phyloP scores from a whole-genome alignment of 2,113 vertebrate species.

The Seriola quinqueradiata region DNA sequence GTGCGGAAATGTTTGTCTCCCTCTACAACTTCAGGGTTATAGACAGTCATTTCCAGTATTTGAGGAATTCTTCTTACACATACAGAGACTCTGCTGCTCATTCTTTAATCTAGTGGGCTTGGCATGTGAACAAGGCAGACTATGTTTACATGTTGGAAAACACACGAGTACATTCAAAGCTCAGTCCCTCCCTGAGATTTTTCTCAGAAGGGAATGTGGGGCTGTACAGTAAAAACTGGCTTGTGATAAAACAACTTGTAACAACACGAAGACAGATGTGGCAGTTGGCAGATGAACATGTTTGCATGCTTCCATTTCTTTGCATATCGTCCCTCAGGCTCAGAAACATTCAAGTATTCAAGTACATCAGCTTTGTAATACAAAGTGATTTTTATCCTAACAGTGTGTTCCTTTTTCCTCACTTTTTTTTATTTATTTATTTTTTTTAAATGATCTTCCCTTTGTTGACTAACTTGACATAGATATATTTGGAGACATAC shows the following conservation, averaged over 20 bases:
- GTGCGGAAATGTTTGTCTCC: not conserved
- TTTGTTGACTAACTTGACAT: not conserved
- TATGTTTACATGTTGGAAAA: not conserved
- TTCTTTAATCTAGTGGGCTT: not conserved
- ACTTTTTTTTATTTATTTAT: not conserved
- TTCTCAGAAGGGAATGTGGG: not conserved
- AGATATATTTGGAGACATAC: not conserved
- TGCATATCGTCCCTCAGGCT: not conserved
- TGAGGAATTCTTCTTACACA: not conserved
- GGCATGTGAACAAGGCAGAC: not conserved
- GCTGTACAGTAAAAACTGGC: not conserved
- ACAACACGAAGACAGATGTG: no score
- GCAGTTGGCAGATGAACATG: not conserved
- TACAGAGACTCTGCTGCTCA: not conserved
- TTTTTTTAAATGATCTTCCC: not conserved
- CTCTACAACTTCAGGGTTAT: not conserved
- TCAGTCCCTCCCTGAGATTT: not conserved
- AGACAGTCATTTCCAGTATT: not conserved
- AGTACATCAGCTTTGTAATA: not conserved
- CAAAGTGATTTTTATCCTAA: no score
- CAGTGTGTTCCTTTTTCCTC: not conserved
- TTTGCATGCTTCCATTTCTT: constrained; percentile 8
- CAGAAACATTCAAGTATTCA: not conserved
- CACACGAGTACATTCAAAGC: not conserved
- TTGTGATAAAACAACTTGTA: not conserved